Evolutionary conservation across 2,797 vertebrate species (phyloP).

Genomic region (Caiman crocodilus): DNA sequence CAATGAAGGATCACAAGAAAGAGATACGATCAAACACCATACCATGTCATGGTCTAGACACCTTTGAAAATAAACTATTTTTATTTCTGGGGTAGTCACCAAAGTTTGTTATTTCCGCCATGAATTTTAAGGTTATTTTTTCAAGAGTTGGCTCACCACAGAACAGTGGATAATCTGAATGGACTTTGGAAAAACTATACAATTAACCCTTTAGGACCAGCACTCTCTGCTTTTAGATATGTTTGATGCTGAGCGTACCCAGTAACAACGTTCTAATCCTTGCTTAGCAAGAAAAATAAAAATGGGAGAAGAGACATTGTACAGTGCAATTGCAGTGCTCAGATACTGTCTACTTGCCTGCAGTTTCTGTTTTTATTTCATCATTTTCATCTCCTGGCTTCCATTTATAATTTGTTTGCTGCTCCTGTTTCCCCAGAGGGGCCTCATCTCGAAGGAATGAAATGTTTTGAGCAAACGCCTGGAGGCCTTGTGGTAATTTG

Average conservation of each 20-base stretch:
- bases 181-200: background rate
- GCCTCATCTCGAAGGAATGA: constrained; percentile 72
- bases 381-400: constrained; percentile 62
- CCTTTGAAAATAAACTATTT: background rate
- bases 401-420: constrained; percentile 76
- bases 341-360: background rate
- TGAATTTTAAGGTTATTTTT: background rate
- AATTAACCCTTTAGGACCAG: background rate
- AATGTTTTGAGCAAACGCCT: constrained; percentile 59
- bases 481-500: constrained; percentile 22
- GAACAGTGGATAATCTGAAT: background rate
- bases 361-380: constrained; percentile 43
- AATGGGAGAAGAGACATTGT: background rate
- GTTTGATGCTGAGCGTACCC: background rate
- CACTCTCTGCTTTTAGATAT: background rate
- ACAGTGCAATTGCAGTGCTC: background rate
- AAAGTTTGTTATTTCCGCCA: background rate
- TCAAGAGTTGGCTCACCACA: background rate
- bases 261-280: background rate
- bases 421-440: constrained; percentile 48
- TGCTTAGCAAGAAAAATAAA: background rate
- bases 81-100: background rate
- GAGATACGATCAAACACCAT: background rate
- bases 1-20: background rate
- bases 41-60: background rate